These are phyloP conservation scores for Thumatha senex DNA, from an alignment of 2,888 invertebrate species.

Conservation along the genomic window DNA sequence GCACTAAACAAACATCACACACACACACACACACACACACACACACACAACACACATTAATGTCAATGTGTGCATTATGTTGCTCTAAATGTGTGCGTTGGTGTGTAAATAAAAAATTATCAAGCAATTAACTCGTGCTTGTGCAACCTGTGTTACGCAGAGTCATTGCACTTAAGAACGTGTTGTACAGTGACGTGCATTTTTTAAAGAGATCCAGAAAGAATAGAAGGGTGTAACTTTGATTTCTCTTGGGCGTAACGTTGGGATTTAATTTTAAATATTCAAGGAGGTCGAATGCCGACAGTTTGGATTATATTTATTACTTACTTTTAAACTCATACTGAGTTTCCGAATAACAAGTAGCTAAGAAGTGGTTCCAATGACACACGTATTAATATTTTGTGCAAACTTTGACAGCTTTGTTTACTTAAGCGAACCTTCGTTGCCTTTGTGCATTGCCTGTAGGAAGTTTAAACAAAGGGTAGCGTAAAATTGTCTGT, in stretches of 20 bases:
- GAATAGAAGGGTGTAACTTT: conserved; percentile 22
- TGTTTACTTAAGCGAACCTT: neutral
- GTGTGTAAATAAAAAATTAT: conserved; percentile 42
- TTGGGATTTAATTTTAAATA: too few relatives aligned
- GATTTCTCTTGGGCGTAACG: conserved; percentile 3
- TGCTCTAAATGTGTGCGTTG: conserved; percentile 16
- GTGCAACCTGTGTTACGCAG: conserved; percentile 52
- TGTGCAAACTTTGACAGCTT: neutral
- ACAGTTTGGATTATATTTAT: too few relatives aligned
- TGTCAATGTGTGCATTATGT: conserved; percentile 27
- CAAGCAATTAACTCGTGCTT: conserved; percentile 43
- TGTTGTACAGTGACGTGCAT: conserved; percentile 28
- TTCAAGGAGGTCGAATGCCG: too few relatives aligned
- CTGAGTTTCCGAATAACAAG: too few relatives aligned
- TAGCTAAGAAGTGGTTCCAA: too few relatives aligned
- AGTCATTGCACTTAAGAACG: conserved; percentile 45
- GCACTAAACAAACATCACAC: conserved; percentile 2
- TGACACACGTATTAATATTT: too few relatives aligned
- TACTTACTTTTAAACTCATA: too few relatives aligned
- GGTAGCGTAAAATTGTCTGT: neutral
- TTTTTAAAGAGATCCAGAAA: conserved; percentile 22
- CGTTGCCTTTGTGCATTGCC: neutral
- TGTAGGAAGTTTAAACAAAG: neutral
- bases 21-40: conserved; percentile 6
- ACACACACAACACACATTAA: conserved; percentile 2